Conservation (phyloP, 2,113 vertebrate genomes). For the Calyptommatus sinebrachiatus region DNA sequence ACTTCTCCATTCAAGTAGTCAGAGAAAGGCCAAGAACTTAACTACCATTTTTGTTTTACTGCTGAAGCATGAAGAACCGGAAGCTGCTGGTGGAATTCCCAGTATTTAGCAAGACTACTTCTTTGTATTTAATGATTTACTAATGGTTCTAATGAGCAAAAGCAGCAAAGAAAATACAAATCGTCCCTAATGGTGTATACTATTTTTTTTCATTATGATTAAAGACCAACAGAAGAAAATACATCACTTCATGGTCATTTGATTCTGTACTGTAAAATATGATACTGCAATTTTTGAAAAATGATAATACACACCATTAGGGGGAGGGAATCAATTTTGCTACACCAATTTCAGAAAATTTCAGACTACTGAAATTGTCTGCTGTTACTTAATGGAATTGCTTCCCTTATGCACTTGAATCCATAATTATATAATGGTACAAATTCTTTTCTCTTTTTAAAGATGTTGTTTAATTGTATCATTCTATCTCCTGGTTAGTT, state of each 20-base stretch:
- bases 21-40: background rate
- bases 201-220: slow-evolving; percentile 60
- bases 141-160: background rate
- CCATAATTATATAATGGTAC: background rate
- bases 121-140: background rate
- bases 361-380: background rate
- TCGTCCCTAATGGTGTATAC: slow-evolving; percentile 57
- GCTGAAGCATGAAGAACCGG: background rate
- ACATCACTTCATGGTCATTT: slow-evolving; percentile 66
- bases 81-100: background rate
- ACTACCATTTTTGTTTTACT: background rate
- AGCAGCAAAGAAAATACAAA: slow-evolving; percentile 24
- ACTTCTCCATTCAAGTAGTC: background rate
- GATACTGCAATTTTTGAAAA: background rate
- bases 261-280: slow-evolving; percentile 23
- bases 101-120: background rate
- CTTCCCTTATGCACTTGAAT: background rate
- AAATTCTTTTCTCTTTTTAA: background rate
- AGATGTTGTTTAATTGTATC: background rate
- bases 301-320: background rate
- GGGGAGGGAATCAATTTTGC: no score
- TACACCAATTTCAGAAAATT: no score
- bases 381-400: background rate
- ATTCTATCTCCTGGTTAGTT: background rate
- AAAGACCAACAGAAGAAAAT: slow-evolving; percentile 67